Evolutionary conservation across 2,113 vertebrate species (phyloP).

Genomic region (Toxotes chatareus): DNA sequence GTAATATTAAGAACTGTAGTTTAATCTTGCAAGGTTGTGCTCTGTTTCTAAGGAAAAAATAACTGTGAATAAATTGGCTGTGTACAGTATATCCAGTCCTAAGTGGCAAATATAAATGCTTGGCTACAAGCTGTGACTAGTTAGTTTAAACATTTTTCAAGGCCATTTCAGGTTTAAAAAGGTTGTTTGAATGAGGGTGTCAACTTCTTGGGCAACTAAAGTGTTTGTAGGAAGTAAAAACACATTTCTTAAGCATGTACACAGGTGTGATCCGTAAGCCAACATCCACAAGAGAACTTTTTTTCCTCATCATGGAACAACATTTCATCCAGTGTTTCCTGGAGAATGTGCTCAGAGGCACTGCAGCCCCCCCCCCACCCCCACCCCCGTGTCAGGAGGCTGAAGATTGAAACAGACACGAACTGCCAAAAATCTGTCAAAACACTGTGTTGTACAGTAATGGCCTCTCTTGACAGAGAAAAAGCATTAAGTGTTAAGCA

Average conservation of each 20-base stretch:
- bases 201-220: background rate
- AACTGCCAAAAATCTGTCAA: conserved; percentile 58
- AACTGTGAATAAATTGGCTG: background rate
- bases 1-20: background rate
- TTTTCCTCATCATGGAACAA: conserved; percentile 34
- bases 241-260: conserved; percentile 20
- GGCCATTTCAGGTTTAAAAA: background rate
- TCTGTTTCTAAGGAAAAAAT: conserved; percentile 49
- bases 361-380: background rate
- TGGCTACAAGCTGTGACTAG: background rate
- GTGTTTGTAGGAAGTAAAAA: background rate
- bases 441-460: conserved; percentile 52
- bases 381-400: conserved; percentile 18
- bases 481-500: conserved; percentile 41
- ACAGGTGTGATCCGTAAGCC: conserved; percentile 40
- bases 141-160: background rate
- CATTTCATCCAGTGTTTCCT: conserved; percentile 52
- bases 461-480: conserved; percentile 45
- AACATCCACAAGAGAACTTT: background rate
- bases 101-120: background rate
- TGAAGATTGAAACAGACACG: conserved; percentile 38
- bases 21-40: background rate
- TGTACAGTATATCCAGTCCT: background rate
- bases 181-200: conserved; percentile 1
- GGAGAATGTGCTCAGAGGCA: conserved; percentile 57